Evolutionary conservation across 2,113 vertebrate species (phyloP), one percentile per base, ranked within the genome.

Genomic region (Peromyscus leucopus): DNA sequence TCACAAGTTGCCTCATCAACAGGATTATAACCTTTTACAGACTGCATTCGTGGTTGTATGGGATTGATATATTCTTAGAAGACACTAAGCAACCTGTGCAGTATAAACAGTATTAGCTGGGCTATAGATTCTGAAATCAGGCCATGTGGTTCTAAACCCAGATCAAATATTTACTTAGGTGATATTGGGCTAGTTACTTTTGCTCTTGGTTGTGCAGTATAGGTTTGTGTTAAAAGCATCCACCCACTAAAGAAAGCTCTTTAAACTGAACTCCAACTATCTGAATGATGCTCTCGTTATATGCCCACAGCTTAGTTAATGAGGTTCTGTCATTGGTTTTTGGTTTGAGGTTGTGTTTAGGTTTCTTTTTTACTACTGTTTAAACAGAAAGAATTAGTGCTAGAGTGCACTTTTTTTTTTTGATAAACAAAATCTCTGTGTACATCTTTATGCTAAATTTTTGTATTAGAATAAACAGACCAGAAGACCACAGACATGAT

Each of bases 211-310:
- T 76, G 87, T 95, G 36, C 26, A 82, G 13, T 65, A 6, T 26
- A 89, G 36, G 0, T 94, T 1, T 95, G 31, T 92, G 17, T 90
- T 92, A 75, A 87, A 86, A 79, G 2, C 83, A 33, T 57, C 71
- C 9, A 31, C 61, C 89, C 74, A 48, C n/a, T 46, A 79, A 94
- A 69, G 65, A 67, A 57, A 71, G 46, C 39, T 92, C 48, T 96
- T 85, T 94, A 72, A 84, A 39, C 59, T 39, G 26, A 95, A 96
- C 85, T 95, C 48, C 96, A 93, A 95, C 84, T 59, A 82, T 51
- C 19, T 74, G 31, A 93, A 61, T 80, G 65, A 55, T 78, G 28
- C 1, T 80, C 22, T 28, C 57, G 12, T 86, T 87, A 82, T 39
- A 55, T 63, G 8, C n/a, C 24, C 51, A 39, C 3, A 79, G 1